These are phyloP conservation scores for Raja brachyura DNA, from an alignment of 2,113 vertebrate species.

Conservation along the genomic window DNA sequence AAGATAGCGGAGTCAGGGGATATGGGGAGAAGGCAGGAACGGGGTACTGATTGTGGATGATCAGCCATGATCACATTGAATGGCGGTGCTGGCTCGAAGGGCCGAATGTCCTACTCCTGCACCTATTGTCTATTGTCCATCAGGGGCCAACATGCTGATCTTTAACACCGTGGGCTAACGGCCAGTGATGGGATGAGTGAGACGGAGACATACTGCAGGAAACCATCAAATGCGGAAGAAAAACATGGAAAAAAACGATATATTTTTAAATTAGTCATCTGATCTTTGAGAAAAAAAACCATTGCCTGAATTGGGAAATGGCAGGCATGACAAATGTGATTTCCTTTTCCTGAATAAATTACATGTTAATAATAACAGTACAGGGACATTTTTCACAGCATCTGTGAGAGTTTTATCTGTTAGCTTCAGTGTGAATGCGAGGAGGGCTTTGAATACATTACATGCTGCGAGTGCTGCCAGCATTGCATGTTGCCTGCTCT, in stretches of 20 bases:
- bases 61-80: no score
- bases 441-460: not conserved
- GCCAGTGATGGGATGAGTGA: not conserved
- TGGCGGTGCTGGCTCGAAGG: no score
- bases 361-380: constrained; percentile 3
- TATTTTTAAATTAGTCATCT: not conserved
- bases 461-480: not conserved
- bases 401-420: constrained; percentile 1
- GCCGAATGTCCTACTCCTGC: no score
- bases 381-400: constrained; percentile 9
- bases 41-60: no score
- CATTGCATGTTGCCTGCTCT: no score
- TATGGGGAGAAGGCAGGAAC: no score
- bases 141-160: not conserved
- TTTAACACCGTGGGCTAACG: no score
- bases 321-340: not conserved
- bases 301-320: not conserved
- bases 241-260: not conserved
- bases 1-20: no score
- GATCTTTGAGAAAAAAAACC: not conserved
- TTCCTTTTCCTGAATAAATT: constrained; percentile 25
- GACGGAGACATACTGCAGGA: no score
- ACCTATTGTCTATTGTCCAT: no score
- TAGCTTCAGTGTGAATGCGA: not conserved
- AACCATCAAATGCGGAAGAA: not conserved